Conservation (phyloP, 1,140 invertebrate genomes). For the Drosophila guanche region DNA sequence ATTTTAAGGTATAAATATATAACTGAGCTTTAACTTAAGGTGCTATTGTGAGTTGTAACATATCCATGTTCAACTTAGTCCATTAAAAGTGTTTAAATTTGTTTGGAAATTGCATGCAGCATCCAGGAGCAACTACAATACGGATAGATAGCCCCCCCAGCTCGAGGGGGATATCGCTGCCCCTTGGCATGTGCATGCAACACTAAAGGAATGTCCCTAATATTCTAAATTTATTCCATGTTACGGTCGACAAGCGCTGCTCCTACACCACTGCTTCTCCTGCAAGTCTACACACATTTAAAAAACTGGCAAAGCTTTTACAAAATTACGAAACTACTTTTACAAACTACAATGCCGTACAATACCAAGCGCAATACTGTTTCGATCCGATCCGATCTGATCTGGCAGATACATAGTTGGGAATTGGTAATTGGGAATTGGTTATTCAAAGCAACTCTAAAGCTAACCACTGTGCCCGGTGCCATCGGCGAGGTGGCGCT, state of each 20-base stretch:
- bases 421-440: conserved; percentile 39
- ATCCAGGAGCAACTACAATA: conserved; percentile 40
- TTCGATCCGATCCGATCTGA: conserved; percentile 34
- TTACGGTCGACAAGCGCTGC: conserved; percentile 15
- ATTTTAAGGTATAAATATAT: conserved; percentile 30
- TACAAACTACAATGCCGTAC: conserved; percentile 68
- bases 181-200: too few relatives aligned
- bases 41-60: conserved; percentile 38
- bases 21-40: conserved; percentile 33
- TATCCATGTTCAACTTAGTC: conserved; percentile 75
- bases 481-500: conserved; percentile 53
- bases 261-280: background rate
- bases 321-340: conserved; percentile 79
- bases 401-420: conserved; percentile 47
- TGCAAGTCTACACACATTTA: conserved; percentile 39
- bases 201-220: conserved; percentile 40
- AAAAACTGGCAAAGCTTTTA: conserved; percentile 74
- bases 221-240: conserved; percentile 42
- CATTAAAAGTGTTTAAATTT: conserved; percentile 67
- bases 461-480: conserved; percentile 73
- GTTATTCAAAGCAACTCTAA: conserved; percentile 54
- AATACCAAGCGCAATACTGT: conserved; percentile 51
- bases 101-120: conserved; percentile 40
- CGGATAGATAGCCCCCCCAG: background rate
- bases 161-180: too few relatives aligned